Evolutionary conservation across 2,888 invertebrate species (phyloP).

Genomic region (Caenorhabditis imperialis): DNA sequence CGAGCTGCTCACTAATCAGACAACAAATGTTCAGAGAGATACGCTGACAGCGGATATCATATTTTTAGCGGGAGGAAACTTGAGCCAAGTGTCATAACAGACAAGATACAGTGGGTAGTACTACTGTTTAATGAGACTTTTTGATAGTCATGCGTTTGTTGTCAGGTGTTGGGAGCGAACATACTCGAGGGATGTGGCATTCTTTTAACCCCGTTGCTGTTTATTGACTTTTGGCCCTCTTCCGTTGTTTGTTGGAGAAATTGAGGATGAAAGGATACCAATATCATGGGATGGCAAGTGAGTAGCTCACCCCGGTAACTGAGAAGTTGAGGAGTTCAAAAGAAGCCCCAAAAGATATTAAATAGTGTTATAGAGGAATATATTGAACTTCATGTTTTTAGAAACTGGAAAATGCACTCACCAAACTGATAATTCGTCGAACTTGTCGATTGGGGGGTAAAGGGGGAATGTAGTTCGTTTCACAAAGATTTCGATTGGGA

Average conservation of each 20-base stretch:
- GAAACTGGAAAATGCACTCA: conserved; percentile 15
- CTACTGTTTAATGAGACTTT: no score
- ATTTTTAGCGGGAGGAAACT: conserved; percentile 37
- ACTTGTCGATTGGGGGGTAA: conserved; percentile 12
- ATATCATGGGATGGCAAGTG: conserved; percentile 5
- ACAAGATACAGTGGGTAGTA: conserved; percentile 11
- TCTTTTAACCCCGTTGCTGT: conserved; percentile 2
- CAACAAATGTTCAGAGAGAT: conserved; percentile 25
- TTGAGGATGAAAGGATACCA: conserved; percentile 6
- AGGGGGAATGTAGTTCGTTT: conserved; percentile 29
- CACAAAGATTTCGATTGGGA: conserved; percentile 52
- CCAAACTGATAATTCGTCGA: conserved; percentile 50
- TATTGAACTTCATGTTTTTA: neutral
- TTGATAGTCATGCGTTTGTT: no score
- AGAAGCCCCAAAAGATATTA: no score
- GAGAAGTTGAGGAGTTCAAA: conserved; percentile 5
- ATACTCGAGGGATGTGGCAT: conserved; percentile 35
- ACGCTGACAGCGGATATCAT: conserved; percentile 19
- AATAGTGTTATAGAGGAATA: no score
- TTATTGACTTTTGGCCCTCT: conserved; percentile 37
- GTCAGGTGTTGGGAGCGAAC: no score
- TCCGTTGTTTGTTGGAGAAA: conserved; percentile 25
- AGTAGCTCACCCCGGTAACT: neutral
- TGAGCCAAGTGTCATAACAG: conserved; percentile 42
- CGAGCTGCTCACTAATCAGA: conserved; percentile 27